These are phyloP conservation scores for Volucella zonaria DNA, from an alignment of 2,888 invertebrate genomes.

Conservation along the genomic window DNA sequence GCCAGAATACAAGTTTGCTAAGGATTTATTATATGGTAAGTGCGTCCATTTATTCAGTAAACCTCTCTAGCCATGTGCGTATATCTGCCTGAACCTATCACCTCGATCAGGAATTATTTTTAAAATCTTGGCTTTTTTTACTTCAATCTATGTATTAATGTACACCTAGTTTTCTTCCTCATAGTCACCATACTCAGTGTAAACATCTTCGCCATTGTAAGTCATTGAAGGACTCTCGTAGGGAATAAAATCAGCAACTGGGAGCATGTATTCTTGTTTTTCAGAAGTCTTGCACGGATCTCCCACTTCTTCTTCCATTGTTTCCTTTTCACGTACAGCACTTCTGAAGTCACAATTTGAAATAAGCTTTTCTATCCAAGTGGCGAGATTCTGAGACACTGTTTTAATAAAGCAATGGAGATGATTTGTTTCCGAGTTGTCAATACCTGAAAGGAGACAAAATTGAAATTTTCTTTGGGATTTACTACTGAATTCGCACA, in stretches of 20 bases:
- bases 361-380: conserved; percentile 81
- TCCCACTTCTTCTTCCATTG: background rate
- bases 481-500: conserved; percentile 51
- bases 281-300: conserved; percentile 13
- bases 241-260: conserved; percentile 80
- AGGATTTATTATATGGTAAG: too few species aligned
- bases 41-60: too few species aligned
- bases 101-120: background rate
- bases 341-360: conserved; percentile 79
- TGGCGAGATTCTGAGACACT: conserved; percentile 79
- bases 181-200: conserved; percentile 73
- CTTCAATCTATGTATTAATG: conserved; percentile 9
- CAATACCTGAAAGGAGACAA: conserved; percentile 76
- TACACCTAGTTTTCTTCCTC: conserved; percentile 52
- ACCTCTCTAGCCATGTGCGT: too few species aligned
- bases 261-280: conserved; percentile 77
- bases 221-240: conserved; percentile 41
- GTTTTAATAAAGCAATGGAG: conserved; percentile 79
- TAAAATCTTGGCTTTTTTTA: background rate
- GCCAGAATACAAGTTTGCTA: too few species aligned
- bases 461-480: background rate
- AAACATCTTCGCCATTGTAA: conserved; percentile 42
- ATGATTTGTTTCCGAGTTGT: conserved; percentile 77
- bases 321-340: conserved; percentile 60
- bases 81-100: too few species aligned